Conservation (phyloP, 1,140 invertebrate species). For the Aporrectodea caliginosa region DNA sequence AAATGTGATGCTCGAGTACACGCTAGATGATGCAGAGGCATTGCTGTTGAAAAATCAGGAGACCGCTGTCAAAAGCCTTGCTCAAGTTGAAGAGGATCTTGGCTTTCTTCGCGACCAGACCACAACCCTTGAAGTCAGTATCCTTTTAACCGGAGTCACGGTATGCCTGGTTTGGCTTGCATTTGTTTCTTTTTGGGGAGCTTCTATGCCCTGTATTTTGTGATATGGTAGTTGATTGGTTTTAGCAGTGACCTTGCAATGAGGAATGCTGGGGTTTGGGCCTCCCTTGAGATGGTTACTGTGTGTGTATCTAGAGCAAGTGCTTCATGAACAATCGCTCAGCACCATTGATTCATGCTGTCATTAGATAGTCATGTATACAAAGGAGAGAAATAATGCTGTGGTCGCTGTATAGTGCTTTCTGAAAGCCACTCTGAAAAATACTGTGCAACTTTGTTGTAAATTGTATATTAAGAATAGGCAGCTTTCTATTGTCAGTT, state of each 20-base stretch:
- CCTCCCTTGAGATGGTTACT: no score
- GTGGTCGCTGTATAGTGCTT: no score
- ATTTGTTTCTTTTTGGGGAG: neutral
- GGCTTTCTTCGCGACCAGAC: slow-evolving; percentile 91
- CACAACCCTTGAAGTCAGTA: slow-evolving; percentile 95
- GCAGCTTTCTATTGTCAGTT: no score
- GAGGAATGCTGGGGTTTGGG: neutral
- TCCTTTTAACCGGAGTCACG: slow-evolving; percentile 34
- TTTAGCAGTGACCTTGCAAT: neutral
- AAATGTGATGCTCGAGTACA: slow-evolving; percentile 98
- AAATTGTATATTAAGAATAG: no score
- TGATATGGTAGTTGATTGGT: neutral
- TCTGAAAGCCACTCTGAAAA: no score
- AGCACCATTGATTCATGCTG: no score
- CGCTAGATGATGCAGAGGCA: slow-evolving; percentile 82
- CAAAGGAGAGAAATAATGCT: no score
- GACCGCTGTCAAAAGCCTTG: slow-evolving; percentile 77
- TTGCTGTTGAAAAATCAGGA: slow-evolving; percentile 83
- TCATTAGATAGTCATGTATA: no score
- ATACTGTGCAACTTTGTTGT: no score
- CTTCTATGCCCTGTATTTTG: neutral
- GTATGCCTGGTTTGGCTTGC: neutral
- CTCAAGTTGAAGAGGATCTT: slow-evolving; percentile 82
- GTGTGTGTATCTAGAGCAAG: no score
- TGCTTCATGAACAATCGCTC: no score